Percentiles rank a stretch among this genome's conserved stretches.
Conservation (phyloP, 2,797 vertebrate genomes). For the Karalla daura region DNA sequence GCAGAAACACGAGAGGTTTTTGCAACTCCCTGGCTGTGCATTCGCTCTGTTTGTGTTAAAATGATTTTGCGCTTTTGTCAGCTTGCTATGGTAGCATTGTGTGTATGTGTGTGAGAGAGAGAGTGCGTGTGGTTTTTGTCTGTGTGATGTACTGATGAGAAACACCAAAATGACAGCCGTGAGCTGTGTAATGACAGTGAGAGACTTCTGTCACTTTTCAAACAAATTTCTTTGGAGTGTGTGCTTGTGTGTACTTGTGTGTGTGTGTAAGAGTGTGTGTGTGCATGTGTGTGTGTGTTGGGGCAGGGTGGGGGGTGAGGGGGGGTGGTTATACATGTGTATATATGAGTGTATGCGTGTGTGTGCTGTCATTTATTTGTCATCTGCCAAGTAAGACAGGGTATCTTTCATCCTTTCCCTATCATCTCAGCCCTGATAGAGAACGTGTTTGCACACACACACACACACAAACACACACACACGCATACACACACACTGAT, state of each 20-base stretch:
- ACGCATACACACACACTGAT: constrained; percentile 6
- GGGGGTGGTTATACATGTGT: constrained; percentile 5
- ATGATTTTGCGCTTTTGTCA: constrained; percentile 58
- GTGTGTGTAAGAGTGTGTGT: not conserved
- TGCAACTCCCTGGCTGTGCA: constrained; percentile 56
- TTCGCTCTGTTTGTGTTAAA: constrained; percentile 55
- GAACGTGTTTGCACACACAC: constrained; percentile 25
- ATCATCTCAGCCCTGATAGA: constrained; percentile 70
- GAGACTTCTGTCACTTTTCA: constrained; percentile 79
- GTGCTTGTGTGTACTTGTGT: constrained; percentile 14
- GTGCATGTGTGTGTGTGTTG: constrained; percentile 6
- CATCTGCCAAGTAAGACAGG: constrained; percentile 74
- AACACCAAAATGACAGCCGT: constrained; percentile 74
- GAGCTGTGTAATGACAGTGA: constrained; percentile 75
- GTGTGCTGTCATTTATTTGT: constrained; percentile 69
- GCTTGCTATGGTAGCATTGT: constrained; percentile 24
- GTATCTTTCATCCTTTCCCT: constrained; percentile 70
- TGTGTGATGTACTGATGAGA: constrained; percentile 77
- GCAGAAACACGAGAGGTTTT: constrained; percentile 55
- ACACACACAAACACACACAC: constrained; percentile 3
- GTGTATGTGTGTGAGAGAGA: constrained; percentile 18
- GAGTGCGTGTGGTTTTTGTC: constrained; percentile 36
- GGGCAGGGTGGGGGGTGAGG: constrained; percentile 32
- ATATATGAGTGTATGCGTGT: constrained; percentile 28
- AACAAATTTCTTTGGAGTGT: constrained; percentile 66